These are phyloP conservation scores for Nycteola revayana DNA, from an alignment of 2,888 invertebrate species.

Conservation along the genomic window DNA sequence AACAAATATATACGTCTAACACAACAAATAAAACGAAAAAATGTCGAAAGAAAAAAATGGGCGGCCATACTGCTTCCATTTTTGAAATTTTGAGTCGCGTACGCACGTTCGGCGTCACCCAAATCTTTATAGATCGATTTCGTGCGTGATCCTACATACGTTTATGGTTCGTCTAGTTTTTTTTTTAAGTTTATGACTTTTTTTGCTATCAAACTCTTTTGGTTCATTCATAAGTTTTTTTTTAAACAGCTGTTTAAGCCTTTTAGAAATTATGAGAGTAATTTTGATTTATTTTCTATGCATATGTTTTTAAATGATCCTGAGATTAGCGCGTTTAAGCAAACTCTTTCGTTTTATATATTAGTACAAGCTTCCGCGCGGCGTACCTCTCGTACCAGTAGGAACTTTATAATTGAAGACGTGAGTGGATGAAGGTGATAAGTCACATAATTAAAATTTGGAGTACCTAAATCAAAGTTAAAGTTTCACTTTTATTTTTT, in stretches of 20 bases:
- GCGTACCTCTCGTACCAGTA: too few relatives aligned
- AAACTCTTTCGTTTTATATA: too few relatives aligned
- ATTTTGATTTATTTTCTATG: not conserved
- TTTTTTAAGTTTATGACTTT: slow-evolving; percentile 29
- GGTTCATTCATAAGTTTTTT: slow-evolving; percentile 29
- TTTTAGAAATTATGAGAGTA: not conserved
- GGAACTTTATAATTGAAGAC: too few relatives aligned
- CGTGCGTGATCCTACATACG: slow-evolving; percentile 63
- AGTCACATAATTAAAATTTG: too few relatives aligned
- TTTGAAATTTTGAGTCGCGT: slow-evolving; percentile 32
- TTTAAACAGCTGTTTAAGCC: slow-evolving; percentile 23
- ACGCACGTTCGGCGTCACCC: slow-evolving; percentile 58
- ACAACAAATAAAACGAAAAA: slow-evolving; percentile 69
- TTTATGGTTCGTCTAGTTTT: slow-evolving; percentile 38
- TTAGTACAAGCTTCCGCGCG: too few relatives aligned
- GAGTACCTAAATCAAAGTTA: too few relatives aligned
- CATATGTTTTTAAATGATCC: not conserved
- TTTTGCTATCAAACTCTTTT: slow-evolving; percentile 25
- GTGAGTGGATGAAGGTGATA: too few relatives aligned
- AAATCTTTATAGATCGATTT: slow-evolving; percentile 78
- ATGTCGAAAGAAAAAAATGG: slow-evolving; percentile 46
- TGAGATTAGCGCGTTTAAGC: too few relatives aligned
- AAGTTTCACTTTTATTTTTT: too few relatives aligned
- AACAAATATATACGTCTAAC: slow-evolving; percentile 72
- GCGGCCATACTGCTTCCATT: slow-evolving; percentile 41